Evolutionary conservation across 2,113 vertebrate species (phyloP).

Genomic region (Piprites chloris): DNA sequence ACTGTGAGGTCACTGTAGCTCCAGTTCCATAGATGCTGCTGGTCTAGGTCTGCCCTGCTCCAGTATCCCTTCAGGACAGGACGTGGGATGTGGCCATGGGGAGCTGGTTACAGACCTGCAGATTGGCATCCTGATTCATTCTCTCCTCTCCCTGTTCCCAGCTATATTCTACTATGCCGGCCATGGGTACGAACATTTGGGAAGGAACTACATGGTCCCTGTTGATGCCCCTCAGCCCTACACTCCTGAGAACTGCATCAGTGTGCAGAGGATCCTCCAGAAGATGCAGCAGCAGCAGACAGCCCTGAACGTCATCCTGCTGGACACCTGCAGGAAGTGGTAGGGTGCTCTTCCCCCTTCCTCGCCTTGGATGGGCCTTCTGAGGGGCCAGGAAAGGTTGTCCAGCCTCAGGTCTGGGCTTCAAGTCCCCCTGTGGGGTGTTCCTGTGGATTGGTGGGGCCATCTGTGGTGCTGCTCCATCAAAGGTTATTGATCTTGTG

Average conservation of each 20-base stretch:
- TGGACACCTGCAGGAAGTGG: constrained; percentile 85
- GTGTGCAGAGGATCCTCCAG: constrained; percentile 83
- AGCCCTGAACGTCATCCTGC: constrained; percentile 78
- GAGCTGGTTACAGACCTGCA: background rate
- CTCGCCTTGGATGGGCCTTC: fast-evolving
- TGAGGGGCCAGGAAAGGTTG: fast-evolving
- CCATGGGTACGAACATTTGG: constrained; percentile 80
- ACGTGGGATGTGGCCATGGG: fast-evolving
- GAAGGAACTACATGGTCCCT: constrained; percentile 87
- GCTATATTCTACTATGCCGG: constrained; percentile 90
- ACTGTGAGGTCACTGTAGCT: fast-evolving
- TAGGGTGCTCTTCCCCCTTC: background rate
- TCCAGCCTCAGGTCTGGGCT: background rate
- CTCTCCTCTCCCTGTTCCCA: constrained; percentile 34
- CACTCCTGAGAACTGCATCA: constrained; percentile 80
- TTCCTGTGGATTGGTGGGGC: background rate
- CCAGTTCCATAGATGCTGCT: background rate
- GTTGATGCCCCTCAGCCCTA: constrained; percentile 85
- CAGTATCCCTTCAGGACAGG: background rate
- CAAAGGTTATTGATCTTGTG: background rate
- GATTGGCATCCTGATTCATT: background rate
- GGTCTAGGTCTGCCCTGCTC: background rate
- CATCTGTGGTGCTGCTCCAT: background rate
- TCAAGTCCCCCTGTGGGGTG: fast-evolving
- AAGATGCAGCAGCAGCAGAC: constrained; percentile 82